Evolutionary conservation across 2,797 vertebrate genomes (phyloP), one percentile per base, ranked within the genome.

Genomic region (Nannoperca australis): DNA sequence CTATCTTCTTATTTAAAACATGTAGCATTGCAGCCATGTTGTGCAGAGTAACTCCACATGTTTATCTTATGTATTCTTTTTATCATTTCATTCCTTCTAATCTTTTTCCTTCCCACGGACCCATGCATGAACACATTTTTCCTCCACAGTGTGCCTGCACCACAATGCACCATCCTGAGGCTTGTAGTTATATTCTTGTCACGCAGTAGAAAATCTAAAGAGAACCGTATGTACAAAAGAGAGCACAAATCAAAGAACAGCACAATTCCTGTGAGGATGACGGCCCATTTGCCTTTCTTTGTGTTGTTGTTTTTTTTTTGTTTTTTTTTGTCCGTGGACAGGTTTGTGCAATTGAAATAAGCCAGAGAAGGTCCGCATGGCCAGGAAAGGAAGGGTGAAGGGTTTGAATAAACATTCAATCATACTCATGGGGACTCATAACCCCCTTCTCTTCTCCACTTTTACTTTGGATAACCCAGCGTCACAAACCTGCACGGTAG

Each of bases 231-330:
- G 84, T 88, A 90, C 87, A 91, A 85, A 80, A 87, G 81, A 83
- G 38, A 85, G 73, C 75, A 81, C 53, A 82, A 89, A 90, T 91
- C 87, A 93, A 91, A 92, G 85, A 88, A 83, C 80, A 79, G 86
- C 84, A 81, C 85, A 83, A 84, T 88, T 86, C 88, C 85, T 87
- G 71, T 55, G 86, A 86, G 89, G 81, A 81, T 70, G 83, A 84
- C 50, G 63, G 73, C 83, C 85, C 78, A 89, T 90, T 88, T 78
- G 65, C 60, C 54, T 60, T 68, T 76, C 81, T 83, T 83, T 84
- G 62, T 84, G 65, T 79, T 2, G 1, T 27, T 27, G 24, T 27
- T 27, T 27, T 27, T n/a, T n/a, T 62, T 27, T 75, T 53, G 38
- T 58, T 77, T 58, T 67, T 55, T 56, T 74, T 73, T 81, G 63